Base-by-base conservation (phyloP, 2,797 vertebrate species). In the Platyrinchus mystaceus region DNA sequence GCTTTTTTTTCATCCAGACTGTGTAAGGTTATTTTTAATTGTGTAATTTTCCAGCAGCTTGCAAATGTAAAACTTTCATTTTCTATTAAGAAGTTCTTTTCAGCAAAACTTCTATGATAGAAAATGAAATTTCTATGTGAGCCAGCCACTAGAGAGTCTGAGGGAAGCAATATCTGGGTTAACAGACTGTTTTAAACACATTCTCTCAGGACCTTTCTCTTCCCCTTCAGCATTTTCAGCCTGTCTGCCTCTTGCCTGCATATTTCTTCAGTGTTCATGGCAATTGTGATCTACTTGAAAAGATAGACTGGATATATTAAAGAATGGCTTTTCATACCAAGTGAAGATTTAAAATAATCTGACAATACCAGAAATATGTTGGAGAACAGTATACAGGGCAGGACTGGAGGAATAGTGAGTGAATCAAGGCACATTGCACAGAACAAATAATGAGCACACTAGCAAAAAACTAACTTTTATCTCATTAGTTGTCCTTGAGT, bases 121-220 rank as follows among this genome's bases (percentile, higher is more conserved):
- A 84, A 96, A 97, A 96, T 87, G 68, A 97, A 96, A 97, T 95
- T 94, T 96, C 92, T 93, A 43, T 89, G 44, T 30, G 23, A 92
- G 60, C 63, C 80, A 87, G 50, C 74, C 95, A 95, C 87, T 60
- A 64, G 84, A 94, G 84, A 85, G 34, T 83, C 41, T 74, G 73
- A 56, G 19, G 23, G 71, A 97, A 87, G 46, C 67, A 90, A 75
- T 83, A 91, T 92, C 85, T 87, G 78, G 87, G 94, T 90, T 94
- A 93, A 95, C 41, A 84, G 82, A 53, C 60, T 88, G 73, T 94
- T 69, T 86, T 75, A 89, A 84, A 75, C 27, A 34, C 34, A 69
- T 85, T 94, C 86, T 85, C 88, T 83, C 47, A 50, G 50, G 75
- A 64, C 30, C 16, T 73, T 58, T 93, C 46, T 71, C 39, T 78